Evolutionary conservation across 1,140 invertebrate genomes (phyloP).

Genomic region (Probaryconus sp.): DNA sequence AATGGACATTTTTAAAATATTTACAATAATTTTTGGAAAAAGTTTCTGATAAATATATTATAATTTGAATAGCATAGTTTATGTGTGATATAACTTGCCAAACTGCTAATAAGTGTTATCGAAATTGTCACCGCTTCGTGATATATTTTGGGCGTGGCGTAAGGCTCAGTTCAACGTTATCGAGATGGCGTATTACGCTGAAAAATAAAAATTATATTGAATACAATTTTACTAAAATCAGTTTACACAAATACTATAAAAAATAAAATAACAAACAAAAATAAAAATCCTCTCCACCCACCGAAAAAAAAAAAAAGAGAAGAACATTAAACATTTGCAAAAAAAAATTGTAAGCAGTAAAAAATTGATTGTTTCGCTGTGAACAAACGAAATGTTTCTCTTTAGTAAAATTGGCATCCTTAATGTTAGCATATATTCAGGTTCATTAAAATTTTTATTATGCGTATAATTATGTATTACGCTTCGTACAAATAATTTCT

Average conservation of each 20-base stretch:
- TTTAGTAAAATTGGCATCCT: not conserved
- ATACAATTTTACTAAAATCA: conserved; percentile 6
- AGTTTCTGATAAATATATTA: conserved; percentile 9
- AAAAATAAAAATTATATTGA: conserved; percentile 23
- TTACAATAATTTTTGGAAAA: too few relatives aligned
- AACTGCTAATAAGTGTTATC: conserved; percentile 37
- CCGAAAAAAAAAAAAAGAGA: too few relatives aligned
- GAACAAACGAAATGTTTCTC: not conserved
- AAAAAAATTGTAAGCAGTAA: not conserved
- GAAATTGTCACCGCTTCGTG: conserved; percentile 44
- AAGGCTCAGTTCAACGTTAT: conserved; percentile 12
- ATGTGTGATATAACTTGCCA: not conserved
- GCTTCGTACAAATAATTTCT: conserved; percentile 49
- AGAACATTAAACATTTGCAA: not conserved
- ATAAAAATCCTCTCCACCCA: too few relatives aligned
- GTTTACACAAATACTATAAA: conserved; percentile 3
- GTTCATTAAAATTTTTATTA: conserved; percentile 43
- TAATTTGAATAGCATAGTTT: not conserved
- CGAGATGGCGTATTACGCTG: conserved; percentile 29
- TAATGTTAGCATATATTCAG: not conserved
- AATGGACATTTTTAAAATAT: too few relatives aligned
- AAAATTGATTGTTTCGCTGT: too few relatives aligned
- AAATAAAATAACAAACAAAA: too few relatives aligned
- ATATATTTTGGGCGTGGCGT: conserved; percentile 39
- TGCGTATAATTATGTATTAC: conserved; percentile 38